A percentile compares a stretch with the other conserved stretches of the same genome.
These are phyloP conservation scores for Musca vetustissima DNA, from an alignment of 1,140 invertebrate species.

Conservation along the genomic window DNA sequence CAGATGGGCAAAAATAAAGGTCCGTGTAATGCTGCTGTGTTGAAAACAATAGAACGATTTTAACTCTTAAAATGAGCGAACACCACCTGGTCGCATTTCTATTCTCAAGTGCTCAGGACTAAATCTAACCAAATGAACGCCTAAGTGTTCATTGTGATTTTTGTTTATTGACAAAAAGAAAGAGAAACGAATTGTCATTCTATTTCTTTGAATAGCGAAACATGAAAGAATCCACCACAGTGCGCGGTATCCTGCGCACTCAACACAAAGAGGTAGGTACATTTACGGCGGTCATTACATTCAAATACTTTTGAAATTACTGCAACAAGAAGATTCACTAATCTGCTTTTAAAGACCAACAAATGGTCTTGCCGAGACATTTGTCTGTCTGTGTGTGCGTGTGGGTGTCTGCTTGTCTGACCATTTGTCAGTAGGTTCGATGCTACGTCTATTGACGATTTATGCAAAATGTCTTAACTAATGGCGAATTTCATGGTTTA, in stretches of 20 bases:
- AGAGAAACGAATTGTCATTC: too few species aligned
- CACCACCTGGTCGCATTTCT: constrained; percentile 1
- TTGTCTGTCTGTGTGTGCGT: not conserved
- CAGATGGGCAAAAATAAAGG: constrained; percentile 8
- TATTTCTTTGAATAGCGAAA: not conserved
- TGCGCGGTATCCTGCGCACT: not conserved
- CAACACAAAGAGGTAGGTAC: too few species aligned
- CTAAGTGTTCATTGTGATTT: constrained; percentile 5
- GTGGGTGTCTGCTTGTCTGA: too few species aligned
- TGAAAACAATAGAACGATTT: not conserved
- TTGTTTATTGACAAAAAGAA: not conserved
- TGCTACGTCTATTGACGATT: too few species aligned
- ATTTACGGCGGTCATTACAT: too few species aligned
- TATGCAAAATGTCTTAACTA: constrained; percentile 16
- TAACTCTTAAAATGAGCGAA: constrained; percentile 5
- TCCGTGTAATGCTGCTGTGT: not conserved
- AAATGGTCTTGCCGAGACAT: not conserved
- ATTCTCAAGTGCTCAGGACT: not conserved
- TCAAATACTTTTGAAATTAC: too few species aligned
- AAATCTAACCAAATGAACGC: constrained; percentile 1
- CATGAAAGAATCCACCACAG: constrained; percentile 12
- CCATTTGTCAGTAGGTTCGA: too few species aligned
- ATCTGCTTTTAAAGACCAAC: constrained; percentile 12
- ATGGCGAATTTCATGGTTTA: not conserved
- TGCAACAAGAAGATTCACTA: not conserved